Evolutionary conservation across 2,888 invertebrate species (phyloP).

Genomic region (Mythimna ferrago): DNA sequence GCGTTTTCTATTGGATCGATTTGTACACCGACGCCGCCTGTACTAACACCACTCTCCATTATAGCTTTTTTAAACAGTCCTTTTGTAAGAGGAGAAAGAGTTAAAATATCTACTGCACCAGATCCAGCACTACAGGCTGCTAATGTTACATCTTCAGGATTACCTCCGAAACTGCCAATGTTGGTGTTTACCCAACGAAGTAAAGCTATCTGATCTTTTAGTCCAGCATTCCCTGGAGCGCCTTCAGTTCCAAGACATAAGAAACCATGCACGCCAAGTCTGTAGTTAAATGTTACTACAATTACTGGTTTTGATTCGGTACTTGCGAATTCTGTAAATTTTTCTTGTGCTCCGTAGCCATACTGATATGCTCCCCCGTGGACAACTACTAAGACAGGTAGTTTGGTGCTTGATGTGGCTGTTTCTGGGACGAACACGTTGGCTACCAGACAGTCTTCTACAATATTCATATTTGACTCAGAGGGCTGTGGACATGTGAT

Average conservation of each 20-base stretch:
- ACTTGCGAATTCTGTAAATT: slow-evolving; percentile 66
- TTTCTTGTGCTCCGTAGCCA: slow-evolving; percentile 71
- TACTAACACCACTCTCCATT: slow-evolving; percentile 74
- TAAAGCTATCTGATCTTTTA: slow-evolving; percentile 81
- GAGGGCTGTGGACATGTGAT: slow-evolving; percentile 70
- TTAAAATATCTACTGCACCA: slow-evolving; percentile 73
- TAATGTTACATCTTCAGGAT: slow-evolving; percentile 79
- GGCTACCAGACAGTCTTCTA: slow-evolving; percentile 79
- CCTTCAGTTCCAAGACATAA: slow-evolving; percentile 77
- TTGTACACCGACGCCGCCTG: slow-evolving; percentile 70
- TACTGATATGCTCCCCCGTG: slow-evolving; percentile 83
- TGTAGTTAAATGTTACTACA: slow-evolving; percentile 77
- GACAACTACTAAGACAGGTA: slow-evolving; percentile 81
- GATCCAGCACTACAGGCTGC: slow-evolving; percentile 78
- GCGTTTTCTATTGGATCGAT: slow-evolving; percentile 75
- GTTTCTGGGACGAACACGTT: slow-evolving; percentile 79
- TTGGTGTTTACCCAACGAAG: slow-evolving; percentile 77
- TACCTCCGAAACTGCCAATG: slow-evolving; percentile 78
- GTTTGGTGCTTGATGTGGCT: slow-evolving; percentile 49
- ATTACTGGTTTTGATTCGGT: slow-evolving; percentile 67
- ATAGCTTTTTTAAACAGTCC: slow-evolving; percentile 78
- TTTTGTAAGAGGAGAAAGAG: slow-evolving; percentile 72
- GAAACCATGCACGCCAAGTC: slow-evolving; percentile 76
- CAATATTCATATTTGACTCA: slow-evolving; percentile 24
- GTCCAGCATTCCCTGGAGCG: slow-evolving; percentile 80